Evolutionary conservation across 2,888 invertebrate genomes (phyloP).

Genomic region (Cryptophagus acutangulus): DNA sequence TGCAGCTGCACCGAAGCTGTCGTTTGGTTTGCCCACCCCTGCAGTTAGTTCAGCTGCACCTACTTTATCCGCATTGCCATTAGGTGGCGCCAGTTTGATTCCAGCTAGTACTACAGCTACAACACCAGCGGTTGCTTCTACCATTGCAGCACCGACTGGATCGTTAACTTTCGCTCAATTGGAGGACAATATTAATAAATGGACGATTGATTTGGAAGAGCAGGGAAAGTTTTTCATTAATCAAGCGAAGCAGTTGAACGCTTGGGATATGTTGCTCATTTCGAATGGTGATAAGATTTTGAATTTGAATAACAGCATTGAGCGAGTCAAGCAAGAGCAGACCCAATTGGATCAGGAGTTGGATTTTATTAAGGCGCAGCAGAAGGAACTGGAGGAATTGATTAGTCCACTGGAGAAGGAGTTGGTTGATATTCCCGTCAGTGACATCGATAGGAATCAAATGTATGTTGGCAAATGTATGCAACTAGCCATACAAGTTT

Average conservation of each 20-base stretch:
- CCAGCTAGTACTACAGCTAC: conserved; percentile 31
- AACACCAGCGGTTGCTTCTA: too few species aligned
- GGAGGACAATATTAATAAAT: conserved; percentile 90
- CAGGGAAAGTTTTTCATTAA: conserved; percentile 89
- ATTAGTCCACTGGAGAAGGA: conserved; percentile 82
- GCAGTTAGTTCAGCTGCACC: conserved; percentile 17
- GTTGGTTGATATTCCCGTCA: conserved; percentile 60
- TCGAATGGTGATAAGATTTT: conserved; percentile 92
- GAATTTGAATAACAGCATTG: conserved; percentile 79
- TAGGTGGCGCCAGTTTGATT: conserved; percentile 19
- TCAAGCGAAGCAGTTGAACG: conserved; percentile 92
- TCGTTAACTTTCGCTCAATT: conserved; percentile 76
- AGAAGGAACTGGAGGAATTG: conserved; percentile 85
- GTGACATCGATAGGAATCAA: conserved; percentile 85
- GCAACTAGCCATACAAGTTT: too few species aligned
- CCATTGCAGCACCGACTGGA: conserved; percentile 46
- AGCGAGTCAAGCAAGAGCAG: conserved; percentile 83
- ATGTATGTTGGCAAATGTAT: too few species aligned
- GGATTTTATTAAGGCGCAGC: conserved; percentile 89
- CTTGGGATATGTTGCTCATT: conserved; percentile 88
- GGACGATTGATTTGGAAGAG: conserved; percentile 87
- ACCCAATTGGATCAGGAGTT: conserved; percentile 86
- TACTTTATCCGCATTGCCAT: conserved; percentile 9
- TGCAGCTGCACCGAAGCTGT: conserved; percentile 32
- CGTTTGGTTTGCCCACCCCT: conserved; percentile 15